Evolutionary conservation across 2,888 invertebrate genomes (phyloP), one percentile per base, ranked within the genome.

Genomic region (Sabatieria punctata): DNA sequence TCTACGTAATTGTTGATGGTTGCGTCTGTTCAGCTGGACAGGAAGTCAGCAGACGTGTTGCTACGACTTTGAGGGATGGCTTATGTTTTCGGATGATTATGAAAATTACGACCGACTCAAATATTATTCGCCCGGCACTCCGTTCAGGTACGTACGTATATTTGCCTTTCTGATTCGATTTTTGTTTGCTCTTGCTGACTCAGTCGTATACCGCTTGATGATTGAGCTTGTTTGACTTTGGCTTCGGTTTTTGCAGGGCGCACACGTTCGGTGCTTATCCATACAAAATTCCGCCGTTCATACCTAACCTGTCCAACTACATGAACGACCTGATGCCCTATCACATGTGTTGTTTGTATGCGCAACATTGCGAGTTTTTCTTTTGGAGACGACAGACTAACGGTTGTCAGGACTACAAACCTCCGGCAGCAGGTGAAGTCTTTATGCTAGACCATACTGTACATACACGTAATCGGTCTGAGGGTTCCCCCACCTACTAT

Each of bases 291-390:
- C 51, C 51, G 25, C 51, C 51, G 8, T 55, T 66, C 66, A 80
- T 85, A 1, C 93, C 95, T 2, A 82, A 83, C 0, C 68, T 93
- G 47, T 93, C 93, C 2, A 84, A 89, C 66, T 95, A 89, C 85
- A 83, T 80, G 72, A 82, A 89, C 61, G 95, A 95, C 61, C 78
- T 86, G 70, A 78, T 84, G 52, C 88, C 93, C 0, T 85, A 82
- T 72, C 89, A 85, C 64, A 77, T 82, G 51, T 93, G 93, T 64
- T 93, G 93, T 62, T 71, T 79, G 61, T 91, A 89, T 89, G 60
- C 84, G 0, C 84, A 88, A 15, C 85, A 88, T 35, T 95, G 93
- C 64, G 86, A 89, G 71, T 85, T 85, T 0, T 85, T 91, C 57
- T 89, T 88, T 60, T 89, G 89, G 71, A 57, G 59, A 13, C 75